These are phyloP conservation scores for Hirundichthys speculiger DNA, from an alignment of 2,113 vertebrate species.

Conservation along the genomic window DNA sequence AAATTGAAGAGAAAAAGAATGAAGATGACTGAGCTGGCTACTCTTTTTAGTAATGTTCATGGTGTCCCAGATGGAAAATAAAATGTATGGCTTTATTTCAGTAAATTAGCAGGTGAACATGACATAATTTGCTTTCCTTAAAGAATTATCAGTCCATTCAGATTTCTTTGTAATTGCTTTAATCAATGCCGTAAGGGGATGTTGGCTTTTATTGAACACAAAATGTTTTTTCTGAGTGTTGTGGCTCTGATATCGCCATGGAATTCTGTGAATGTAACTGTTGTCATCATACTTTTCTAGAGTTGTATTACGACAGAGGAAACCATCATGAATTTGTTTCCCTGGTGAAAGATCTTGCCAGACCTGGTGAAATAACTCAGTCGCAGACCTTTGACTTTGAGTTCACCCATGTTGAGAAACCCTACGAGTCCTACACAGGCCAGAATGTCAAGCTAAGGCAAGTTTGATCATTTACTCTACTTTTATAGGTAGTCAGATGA, in stretches of 20 bases:
- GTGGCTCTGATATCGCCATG: no score
- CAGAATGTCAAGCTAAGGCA: constrained; percentile 97
- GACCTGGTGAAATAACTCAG: constrained; percentile 94
- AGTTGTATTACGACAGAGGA: constrained; percentile 96
- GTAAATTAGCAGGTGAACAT: no score
- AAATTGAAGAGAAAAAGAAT: no score
- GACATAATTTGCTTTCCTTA: no score
- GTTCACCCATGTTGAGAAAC: constrained; percentile 98
- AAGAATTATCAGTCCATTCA: no score
- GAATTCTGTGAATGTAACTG: no score
- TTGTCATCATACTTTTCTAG: constrained; percentile 68
- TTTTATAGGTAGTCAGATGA: background rate
- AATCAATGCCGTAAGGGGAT: no score
- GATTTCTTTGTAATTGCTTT: no score
- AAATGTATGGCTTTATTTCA: no score
- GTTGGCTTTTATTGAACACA: background rate
- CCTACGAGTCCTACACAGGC: constrained; percentile 96
- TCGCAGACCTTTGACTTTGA: constrained; percentile 98
- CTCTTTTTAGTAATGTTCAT: no score
- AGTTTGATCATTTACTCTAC: constrained; percentile 48
- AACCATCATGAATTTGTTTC: constrained; percentile 99
- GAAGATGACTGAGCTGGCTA: no score
- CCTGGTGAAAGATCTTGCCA: constrained; percentile 95
- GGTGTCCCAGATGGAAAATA: no score
- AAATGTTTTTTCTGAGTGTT: background rate